Evolutionary conservation across 2,113 vertebrate species (phyloP).

Genomic region (Tachysurus vachellii): DNA sequence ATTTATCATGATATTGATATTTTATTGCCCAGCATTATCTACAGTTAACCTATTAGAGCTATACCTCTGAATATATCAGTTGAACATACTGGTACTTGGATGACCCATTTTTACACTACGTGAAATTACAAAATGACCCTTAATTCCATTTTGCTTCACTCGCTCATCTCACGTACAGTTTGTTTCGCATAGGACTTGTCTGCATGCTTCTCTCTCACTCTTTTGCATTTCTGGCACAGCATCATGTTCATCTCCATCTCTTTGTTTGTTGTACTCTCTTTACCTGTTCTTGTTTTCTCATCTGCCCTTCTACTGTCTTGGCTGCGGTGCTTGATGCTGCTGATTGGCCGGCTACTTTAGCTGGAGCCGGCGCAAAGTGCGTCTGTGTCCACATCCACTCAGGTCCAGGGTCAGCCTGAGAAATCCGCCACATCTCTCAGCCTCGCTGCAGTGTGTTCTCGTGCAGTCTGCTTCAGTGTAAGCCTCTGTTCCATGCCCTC

Average conservation of each 20-base stretch:
- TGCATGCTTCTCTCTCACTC: conserved; percentile 14
- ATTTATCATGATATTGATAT: neutral
- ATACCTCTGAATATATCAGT: neutral
- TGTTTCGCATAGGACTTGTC: neutral
- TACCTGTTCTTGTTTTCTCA: conserved; percentile 44
- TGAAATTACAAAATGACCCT: neutral
- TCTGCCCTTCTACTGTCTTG: conserved; percentile 62
- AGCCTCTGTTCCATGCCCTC: conserved; percentile 68
- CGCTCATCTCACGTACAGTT: neutral
- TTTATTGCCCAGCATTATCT: neutral
- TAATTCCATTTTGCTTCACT: neutral
- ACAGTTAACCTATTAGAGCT: neutral
- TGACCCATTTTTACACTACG: neutral
- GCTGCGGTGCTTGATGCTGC: conserved; percentile 59
- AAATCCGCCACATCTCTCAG: conserved; percentile 68
- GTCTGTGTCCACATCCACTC: conserved; percentile 71
- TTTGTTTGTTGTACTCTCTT: conserved; percentile 39
- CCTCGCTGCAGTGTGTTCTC: conserved; percentile 80
- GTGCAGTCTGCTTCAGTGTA: conserved; percentile 84
- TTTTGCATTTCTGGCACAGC: neutral
- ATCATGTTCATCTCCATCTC: conserved; percentile 10
- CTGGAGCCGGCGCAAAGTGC: conserved; percentile 77
- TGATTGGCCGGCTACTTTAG: conserved; percentile 67
- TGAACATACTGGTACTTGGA: neutral
- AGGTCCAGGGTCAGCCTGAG: conserved; percentile 80